These are phyloP conservation scores for Strix aluco DNA, from an alignment of 2,113 vertebrate genomes.

Conservation along the genomic window DNA sequence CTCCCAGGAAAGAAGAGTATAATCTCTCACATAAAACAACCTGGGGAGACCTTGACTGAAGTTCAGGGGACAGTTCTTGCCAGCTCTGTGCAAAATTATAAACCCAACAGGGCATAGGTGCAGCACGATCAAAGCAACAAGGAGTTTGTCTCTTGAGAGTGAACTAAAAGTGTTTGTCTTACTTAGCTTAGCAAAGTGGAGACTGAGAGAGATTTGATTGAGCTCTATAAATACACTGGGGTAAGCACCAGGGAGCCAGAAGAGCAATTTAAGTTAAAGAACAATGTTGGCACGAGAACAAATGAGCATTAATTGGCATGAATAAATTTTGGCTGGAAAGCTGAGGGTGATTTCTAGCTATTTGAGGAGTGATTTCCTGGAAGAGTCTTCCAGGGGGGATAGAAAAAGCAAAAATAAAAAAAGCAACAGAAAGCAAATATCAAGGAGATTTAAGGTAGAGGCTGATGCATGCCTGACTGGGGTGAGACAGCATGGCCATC, in stretches of 20 bases:
- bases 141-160: rapidly evolving
- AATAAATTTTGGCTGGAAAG: not conserved
- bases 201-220: not conserved
- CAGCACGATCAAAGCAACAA: not conserved
- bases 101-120: not conserved
- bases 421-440: not conserved
- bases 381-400: not conserved
- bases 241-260: not conserved
- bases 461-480: not conserved
- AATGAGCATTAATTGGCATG: not conserved
- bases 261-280: not conserved
- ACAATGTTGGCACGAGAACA: not conserved
- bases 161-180: not conserved
- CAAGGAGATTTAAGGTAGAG: not conserved
- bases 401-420: not conserved
- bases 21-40: not conserved
- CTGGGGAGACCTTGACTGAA: not conserved
- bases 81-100: not conserved
- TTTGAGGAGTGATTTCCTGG: not conserved
- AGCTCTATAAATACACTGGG: not conserved
- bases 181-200: not conserved
- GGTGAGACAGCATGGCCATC: not conserved
- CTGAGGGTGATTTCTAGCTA: not conserved
- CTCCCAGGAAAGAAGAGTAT: not conserved
- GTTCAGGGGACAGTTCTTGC: not conserved